These are phyloP conservation scores for Limulus polyphemus DNA, from an alignment of 2,888 invertebrate genomes.

Conservation along the genomic window DNA sequence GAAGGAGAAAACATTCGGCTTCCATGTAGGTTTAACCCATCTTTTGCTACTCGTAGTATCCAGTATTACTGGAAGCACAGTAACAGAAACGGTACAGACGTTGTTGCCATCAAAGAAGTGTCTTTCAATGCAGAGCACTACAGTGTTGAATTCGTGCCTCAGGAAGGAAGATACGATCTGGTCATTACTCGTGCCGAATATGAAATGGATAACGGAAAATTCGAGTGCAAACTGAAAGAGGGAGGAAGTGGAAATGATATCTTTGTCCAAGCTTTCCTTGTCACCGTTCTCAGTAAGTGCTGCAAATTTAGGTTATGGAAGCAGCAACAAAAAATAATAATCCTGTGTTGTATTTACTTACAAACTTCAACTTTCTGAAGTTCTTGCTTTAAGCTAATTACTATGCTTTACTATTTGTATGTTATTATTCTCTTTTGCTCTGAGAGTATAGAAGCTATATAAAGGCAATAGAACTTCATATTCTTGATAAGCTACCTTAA, in stretches of 20 bases:
- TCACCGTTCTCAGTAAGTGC: constrained; percentile 51
- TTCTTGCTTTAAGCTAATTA: no score
- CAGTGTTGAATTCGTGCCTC: constrained; percentile 64
- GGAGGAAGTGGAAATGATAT: constrained; percentile 49
- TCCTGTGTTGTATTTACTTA: no score
- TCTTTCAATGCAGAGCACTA: constrained; percentile 66
- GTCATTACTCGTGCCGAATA: constrained; percentile 78
- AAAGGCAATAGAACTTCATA: no score
- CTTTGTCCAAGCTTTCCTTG: constrained; percentile 29
- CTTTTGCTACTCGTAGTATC: constrained; percentile 16
- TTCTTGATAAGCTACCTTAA: no score
- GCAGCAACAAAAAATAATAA: no score
- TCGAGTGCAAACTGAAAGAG: constrained; percentile 63
- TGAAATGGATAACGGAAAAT: constrained; percentile 77
- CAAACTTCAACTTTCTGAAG: no score
- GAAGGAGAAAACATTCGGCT: constrained; percentile 24
- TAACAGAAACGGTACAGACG: constrained; percentile 57
- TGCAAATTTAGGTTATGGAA: no score
- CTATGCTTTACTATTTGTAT: no score
- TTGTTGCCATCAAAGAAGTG: constrained; percentile 70
- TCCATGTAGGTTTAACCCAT: constrained; percentile 24
- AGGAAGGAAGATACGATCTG: constrained; percentile 73
- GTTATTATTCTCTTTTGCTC: no score
- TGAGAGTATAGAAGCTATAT: no score
- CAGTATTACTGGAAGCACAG: constrained; percentile 24